Evolutionary conservation across 2,797 vertebrate genomes (phyloP), one percentile per base, ranked within the genome.

Genomic region (Xerus rutilus): DNA sequence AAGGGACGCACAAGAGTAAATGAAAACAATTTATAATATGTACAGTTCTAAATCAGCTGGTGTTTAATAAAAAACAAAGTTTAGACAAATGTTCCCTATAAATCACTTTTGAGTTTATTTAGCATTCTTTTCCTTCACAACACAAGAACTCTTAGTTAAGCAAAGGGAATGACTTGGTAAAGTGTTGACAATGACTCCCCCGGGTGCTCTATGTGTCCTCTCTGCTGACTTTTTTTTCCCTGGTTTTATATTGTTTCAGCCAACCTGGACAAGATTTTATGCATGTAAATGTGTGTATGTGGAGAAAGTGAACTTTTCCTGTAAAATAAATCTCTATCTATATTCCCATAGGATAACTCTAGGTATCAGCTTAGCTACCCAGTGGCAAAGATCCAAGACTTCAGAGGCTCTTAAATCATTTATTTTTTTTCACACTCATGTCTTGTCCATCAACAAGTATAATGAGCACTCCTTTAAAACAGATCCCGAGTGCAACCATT

Each of bases 1-100:
- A 91, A 88, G 94, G 97, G 94, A 94, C 64, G 0, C 85, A 93
- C 96, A 95, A 97, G 77, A 96, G 84, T 97, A 98, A 98, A 98
- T 97, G 97, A 98, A 98, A 98, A 97, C 97, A 98, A 97, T 98
- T 98, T 96, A 95, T 98, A 98, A 98, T 97, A 86, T 1, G 79
- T 84, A 70, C 93, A 97, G 91, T 96, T 97, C 87, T 96, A 97
- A 98, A 98, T 97, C 97, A 97, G 85, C 91, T 97, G 87, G 94
- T 91, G 90, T 97, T 98, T 97, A 90, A 97, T 89, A 96, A 97
- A 97, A 93, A 96, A 95, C 96, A 97, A 96, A 97, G 90, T 95
- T 96, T 91, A 97, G 97, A 98, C 83, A 98, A 98, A 98, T 92
- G 90, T 85, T 97, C 70, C 67, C 54, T 95, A 97, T 98, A 97